Percentiles rank a stretch among this genome's conserved stretches.
These are phyloP conservation scores for Stramonita haemastoma DNA, from an alignment of 2,888 invertebrate genomes.

Conservation along the genomic window DNA sequence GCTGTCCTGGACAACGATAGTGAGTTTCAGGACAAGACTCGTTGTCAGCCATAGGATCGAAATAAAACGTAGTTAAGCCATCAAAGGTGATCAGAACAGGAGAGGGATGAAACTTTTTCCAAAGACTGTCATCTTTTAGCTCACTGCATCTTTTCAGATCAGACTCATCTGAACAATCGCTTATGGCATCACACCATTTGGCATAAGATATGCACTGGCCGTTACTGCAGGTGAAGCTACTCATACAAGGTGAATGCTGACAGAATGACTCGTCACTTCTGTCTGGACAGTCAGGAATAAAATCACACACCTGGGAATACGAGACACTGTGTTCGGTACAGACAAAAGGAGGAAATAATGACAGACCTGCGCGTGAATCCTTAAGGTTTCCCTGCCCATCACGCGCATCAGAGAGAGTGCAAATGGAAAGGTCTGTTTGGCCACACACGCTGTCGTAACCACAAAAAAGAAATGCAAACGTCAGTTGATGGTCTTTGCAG, in stretches of 20 bases:
- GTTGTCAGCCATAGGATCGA: background rate
- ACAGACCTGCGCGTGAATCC: background rate
- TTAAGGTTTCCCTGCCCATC: background rate
- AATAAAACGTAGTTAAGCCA: background rate
- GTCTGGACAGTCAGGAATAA: background rate
- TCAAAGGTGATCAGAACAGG: background rate
- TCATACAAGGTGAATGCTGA: background rate
- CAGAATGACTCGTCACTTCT: background rate
- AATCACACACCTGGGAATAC: background rate
- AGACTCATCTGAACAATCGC: background rate
- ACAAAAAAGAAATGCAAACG: background rate
- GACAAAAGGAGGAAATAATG: background rate
- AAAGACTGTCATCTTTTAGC: background rate
- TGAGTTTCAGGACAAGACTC: background rate
- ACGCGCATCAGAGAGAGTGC: background rate
- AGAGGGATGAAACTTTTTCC: background rate
- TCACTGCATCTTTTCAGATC: background rate
- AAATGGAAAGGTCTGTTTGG: background rate
- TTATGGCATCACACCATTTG: background rate
- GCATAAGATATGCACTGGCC: background rate
- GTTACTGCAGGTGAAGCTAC: background rate
- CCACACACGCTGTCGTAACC: background rate
- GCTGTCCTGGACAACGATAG: background rate
- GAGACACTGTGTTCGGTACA: background rate
- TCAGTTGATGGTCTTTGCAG: background rate